Evolutionary conservation across 2,797 vertebrate species (phyloP), one percentile per base, ranked within the genome.

Genomic region (Ctenochaetus hawaiiensis): DNA sequence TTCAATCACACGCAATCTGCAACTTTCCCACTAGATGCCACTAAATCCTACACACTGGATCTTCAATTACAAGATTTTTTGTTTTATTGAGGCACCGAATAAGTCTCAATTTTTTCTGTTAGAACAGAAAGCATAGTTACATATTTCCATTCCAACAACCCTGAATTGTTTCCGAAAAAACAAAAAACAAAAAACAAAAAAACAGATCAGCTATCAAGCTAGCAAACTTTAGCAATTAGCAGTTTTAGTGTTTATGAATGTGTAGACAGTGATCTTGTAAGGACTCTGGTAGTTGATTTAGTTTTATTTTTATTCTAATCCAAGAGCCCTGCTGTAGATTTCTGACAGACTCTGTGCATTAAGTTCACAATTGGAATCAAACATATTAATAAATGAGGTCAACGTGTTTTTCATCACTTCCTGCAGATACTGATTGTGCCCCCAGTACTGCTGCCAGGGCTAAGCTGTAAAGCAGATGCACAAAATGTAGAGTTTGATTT

Each of bases 401-500:
- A 4, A 2, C 6, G 6, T 0, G 3, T 3, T 71, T 56, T 51
- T 48, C 13, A 37, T 8, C 0, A 10, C 16, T 34, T 63, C 49
- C 34, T 34, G 30, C 17, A 18, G 26, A n/a, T 20, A 23, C 26
- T 56, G 1, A 61, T 53, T 56, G 22, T 45, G 30, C 53, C 26
- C 26, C 22, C 39, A n/a, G 18, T 52, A 57, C 44, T 22, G 30
- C 65, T 37, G 12, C 26, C 6, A 30, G 47, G 39, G 47, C 14
- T 64, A 18, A 17, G 30, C 43, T 18, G 17, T 57, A 47, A 65
- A 39, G 39, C 39, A 34, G 26, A 47, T 20, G 20, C 30, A 52
- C 18, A 61, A 68, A 74, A n/a, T 45, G 43, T 34, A 57, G 11
- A 51, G 44, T 79, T 47, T 53, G 59, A 74, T 75, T 77, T 17